Base-by-base conservation (phyloP, 2,888 invertebrate species). In the Tiliacea citrago region DNA sequence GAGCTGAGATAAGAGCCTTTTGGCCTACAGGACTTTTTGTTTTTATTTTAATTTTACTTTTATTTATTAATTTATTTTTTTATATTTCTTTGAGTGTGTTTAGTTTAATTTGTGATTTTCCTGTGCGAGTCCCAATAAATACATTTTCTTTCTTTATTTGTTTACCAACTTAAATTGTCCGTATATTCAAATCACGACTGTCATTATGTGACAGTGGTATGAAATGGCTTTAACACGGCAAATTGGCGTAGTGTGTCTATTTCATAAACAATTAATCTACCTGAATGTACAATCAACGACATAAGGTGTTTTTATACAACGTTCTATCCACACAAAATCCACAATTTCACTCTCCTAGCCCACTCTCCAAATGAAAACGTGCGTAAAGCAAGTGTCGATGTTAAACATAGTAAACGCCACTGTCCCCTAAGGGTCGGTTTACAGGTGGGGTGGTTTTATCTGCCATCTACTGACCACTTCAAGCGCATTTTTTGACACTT, bases 401-500 rank as follows among this genome's bases (percentile, higher is more conserved):
- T 79, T 67, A 77, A 86, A 81, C 81, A 84, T 58, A 75, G 75
- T 67, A 68, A 76, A 72, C 73, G 55, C 82, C 76, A 62, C 42
- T 62, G 76, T 75, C 76, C 77, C 76, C 65, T n/a, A 29, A 45
- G 77, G 77, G 76, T 58, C 57, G 80, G 63, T 77, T 72, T 67
- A 83, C 88, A 86, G 86, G 88, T 86, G 68, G 88, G 86, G 86
- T 77, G 77, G 39, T 66, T 79, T 86, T 86, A 86, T 86, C 86
- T 86, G 47, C 62, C 80, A 86, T 86, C 86, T 79, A 88, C 78
- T 86, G 86, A 86, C 86, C 86, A 86, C 86, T 85, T 85, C 87
- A 87, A 72, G 73, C 87, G 88, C 85, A 79, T 86, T 86, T n/a
- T 88, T 86, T 88, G 86, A 86, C 86, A 86, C 86, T 87, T 88